Conservation (phyloP, 2,113 vertebrate genomes). For the Condylura cristata region DNA sequence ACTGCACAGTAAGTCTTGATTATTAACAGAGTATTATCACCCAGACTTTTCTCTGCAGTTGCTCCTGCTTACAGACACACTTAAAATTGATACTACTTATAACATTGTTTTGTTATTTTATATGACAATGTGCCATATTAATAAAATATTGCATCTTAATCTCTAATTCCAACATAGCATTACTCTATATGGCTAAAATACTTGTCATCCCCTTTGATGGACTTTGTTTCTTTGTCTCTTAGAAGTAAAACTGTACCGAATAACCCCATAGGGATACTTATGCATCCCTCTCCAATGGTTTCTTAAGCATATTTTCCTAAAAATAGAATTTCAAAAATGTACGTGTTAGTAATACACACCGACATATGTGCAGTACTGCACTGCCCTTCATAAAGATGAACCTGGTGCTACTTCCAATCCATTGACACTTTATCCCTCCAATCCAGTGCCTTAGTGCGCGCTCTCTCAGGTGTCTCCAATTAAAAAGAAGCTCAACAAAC, state of each 20-base stretch:
- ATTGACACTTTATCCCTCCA: not conserved
- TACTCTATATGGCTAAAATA: not conserved
- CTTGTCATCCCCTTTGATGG: not conserved
- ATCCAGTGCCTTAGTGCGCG: not conserved
- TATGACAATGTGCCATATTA: not conserved
- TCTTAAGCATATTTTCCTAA: not conserved
- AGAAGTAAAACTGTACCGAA: not conserved
- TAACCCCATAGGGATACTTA: not conserved
- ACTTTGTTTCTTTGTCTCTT: not conserved
- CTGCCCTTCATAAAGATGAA: not conserved
- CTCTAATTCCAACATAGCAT: not conserved
- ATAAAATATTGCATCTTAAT: not conserved
- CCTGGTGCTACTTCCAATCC: not conserved
- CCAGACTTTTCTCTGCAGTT: not conserved
- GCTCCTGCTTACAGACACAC: not conserved
- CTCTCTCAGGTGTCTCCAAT: not conserved
- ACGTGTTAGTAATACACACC: not conserved
- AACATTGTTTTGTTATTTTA: not conserved
- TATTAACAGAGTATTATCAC: not conserved
- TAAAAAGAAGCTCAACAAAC: not conserved
- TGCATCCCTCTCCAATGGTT: not conserved
- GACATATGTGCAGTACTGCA: fast-evolving
- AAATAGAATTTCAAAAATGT: not conserved
- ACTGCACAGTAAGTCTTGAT: not conserved
- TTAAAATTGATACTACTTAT: not conserved